Evolutionary conservation across 2,113 vertebrate species (phyloP).

Genomic region (Trogon surrucura): DNA sequence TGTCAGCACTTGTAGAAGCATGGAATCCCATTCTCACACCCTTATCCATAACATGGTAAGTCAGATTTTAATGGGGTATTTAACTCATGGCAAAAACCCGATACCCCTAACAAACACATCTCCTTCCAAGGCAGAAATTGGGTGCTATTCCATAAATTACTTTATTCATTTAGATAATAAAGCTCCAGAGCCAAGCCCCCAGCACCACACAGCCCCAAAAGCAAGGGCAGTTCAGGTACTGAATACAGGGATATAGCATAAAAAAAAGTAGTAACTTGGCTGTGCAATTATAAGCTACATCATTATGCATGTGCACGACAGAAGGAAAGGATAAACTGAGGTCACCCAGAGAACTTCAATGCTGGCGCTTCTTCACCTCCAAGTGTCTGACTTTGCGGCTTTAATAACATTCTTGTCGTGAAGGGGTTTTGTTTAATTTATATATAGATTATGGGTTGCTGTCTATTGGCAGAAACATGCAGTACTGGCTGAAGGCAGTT

Average conservation of each 20-base stretch:
- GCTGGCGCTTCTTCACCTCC: conserved; percentile 24
- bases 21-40: background rate
- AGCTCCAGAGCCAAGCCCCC: background rate
- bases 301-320: background rate
- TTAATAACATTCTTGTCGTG: conserved; percentile 44
- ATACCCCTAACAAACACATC: background rate
- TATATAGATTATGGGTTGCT: conserved; percentile 40
- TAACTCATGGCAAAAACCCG: background rate
- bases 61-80: background rate
- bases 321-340: conserved; percentile 33
- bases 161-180: background rate
- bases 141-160: background rate
- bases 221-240: background rate
- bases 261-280: background rate
- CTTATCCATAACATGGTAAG: background rate
- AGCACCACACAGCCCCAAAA: background rate
- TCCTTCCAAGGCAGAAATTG: background rate
- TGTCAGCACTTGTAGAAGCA: background rate
- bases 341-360: conserved; percentile 2
- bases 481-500: background rate
- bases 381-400: conserved; percentile 51
- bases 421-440: conserved; percentile 49
- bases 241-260: background rate
- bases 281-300: conserved; percentile 14
- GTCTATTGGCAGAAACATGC: conserved; percentile 19